phyloP scores from a whole-genome alignment of 2,888 invertebrate species.

The Cyclophora punctaria region DNA sequence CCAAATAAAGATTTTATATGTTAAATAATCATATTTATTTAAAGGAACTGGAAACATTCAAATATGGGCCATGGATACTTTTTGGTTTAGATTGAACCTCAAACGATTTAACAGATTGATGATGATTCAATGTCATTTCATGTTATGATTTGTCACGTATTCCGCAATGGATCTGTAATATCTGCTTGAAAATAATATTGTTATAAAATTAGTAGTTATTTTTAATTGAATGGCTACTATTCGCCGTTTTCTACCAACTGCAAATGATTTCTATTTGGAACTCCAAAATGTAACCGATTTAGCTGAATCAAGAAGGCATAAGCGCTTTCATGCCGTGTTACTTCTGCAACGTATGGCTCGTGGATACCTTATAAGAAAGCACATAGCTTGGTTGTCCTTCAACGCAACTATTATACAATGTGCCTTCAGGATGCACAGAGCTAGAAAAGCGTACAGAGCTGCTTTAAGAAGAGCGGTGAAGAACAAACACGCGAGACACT shows the following conservation, averaged over 20 bases:
- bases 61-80: no score
- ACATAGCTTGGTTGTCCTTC: slow-evolving; percentile 48
- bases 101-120: no score
- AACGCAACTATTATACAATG: slow-evolving; percentile 59
- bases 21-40: no score
- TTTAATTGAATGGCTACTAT: slow-evolving; percentile 48
- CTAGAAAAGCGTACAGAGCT: slow-evolving; percentile 41
- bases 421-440: slow-evolving; percentile 48
- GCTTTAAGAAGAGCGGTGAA: slow-evolving; percentile 50
- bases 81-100: no score
- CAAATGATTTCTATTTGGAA: slow-evolving; percentile 38
- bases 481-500: slow-evolving; percentile 48
- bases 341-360: slow-evolving; percentile 48
- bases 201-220: no score
- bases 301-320: slow-evolving; percentile 39
- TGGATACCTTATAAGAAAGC: slow-evolving; percentile 52
- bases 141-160: no score
- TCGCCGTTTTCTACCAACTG: slow-evolving; percentile 32
- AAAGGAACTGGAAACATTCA: no score
- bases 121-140: no score
- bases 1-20: no score
- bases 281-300: slow-evolving; percentile 41
- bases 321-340: slow-evolving; percentile 44
- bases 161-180: no score
- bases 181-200: no score